Evolutionary conservation across 2,888 invertebrate species (phyloP), one percentile per base, ranked within the genome.

Genomic region (Labia minor): DNA sequence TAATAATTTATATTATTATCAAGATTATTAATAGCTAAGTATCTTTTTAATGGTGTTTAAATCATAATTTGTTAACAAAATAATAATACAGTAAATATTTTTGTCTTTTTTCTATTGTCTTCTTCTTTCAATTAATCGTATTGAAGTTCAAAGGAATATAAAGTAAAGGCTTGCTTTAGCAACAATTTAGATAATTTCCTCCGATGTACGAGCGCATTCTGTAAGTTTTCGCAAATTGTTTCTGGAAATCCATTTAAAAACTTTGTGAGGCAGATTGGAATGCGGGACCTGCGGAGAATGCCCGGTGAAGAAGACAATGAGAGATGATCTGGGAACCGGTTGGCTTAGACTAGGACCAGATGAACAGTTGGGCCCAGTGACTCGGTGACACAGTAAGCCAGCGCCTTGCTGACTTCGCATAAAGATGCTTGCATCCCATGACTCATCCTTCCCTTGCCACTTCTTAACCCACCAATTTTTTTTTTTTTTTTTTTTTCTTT

Each of bases 311-410:
- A 49, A 49, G 16, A 49, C 49, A 49, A 49, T 49, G 49, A 2
- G 49, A 26, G 8, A 4, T 49, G 49, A 49, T 49, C 49, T 11
- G 49, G 14, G 49, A 49, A 49, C 49, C 49, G 49, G 49, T 49
- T 49, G 49, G 49, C 49, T n/a, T 49, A n/a, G 49, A 14, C 49
- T n/a, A 16, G 49, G 49, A 49, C 49, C 49, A 49, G 14, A 14
- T 8, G 49, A 49, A 49, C 49, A 49, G 49, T 49, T 49, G 49
- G 49, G 49, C 49, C 49, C 49, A 49, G 49, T 49, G 49, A 49
- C 49, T 49, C 49, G 49, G 49, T 49, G 49, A 49, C 49, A 49
- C 49, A 49, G 49, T 49, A 49, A 49, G 26, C 26, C 26, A 26
- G 26, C 26, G 26, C 26, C 26, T 26, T 26, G 26, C 26, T 26